These are phyloP conservation scores for Tetramorium alpestre DNA, from an alignment of 1,140 invertebrate genomes.

Conservation along the genomic window DNA sequence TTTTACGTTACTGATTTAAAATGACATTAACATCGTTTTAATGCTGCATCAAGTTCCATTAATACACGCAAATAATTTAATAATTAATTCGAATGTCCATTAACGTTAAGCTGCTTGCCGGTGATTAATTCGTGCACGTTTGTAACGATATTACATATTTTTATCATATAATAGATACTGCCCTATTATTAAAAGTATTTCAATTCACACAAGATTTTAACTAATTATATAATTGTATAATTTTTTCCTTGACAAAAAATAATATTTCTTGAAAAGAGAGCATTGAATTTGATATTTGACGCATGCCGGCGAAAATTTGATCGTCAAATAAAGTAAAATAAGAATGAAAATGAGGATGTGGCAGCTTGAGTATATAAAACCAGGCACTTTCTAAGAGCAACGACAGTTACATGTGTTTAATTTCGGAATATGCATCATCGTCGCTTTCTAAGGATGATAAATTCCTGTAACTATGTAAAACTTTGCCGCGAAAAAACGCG, in stretches of 20 bases:
- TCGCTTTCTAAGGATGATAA: slow-evolving; percentile 14
- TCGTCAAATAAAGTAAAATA: background rate
- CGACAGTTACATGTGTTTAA: slow-evolving; percentile 18
- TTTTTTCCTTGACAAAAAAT: background rate
- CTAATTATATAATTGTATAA: background rate
- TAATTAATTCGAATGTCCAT: slow-evolving; percentile 34
- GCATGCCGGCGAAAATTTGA: background rate
- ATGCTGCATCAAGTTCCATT: background rate
- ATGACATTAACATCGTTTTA: background rate
- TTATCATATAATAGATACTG: background rate
- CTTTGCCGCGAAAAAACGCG: background rate
- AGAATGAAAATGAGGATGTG: background rate
- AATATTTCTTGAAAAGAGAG: background rate
- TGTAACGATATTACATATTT: background rate
- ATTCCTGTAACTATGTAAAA: slow-evolving; percentile 13
- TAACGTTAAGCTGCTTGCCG: background rate
- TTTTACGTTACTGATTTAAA: background rate
- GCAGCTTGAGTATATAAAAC: background rate
- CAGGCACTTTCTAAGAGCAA: background rate
- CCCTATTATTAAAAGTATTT: background rate
- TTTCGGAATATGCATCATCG: background rate
- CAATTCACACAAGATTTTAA: background rate
- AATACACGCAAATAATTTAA: slow-evolving; percentile 16
- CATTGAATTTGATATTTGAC: background rate
- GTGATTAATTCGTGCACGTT: background rate